Percentiles rank a stretch among this genome's conserved stretches.
These are phyloP conservation scores for Altica lythri DNA, from an alignment of 2,888 invertebrate species.

Conservation along the genomic window DNA sequence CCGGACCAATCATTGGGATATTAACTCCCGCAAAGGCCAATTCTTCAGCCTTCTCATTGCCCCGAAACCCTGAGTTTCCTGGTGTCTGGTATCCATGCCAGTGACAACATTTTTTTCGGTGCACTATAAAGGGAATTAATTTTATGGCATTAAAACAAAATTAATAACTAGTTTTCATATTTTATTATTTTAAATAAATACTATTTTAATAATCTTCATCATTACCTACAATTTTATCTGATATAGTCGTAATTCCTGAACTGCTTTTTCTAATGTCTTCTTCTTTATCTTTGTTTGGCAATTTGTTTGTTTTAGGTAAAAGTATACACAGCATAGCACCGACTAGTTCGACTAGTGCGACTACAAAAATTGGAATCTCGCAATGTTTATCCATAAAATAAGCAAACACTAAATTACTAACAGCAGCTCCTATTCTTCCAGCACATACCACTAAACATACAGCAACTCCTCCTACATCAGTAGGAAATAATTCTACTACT, in stretches of 20 bases:
- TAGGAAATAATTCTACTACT: slow-evolving; percentile 54
- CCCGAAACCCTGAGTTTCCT: no score
- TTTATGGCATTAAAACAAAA: no score
- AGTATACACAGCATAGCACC: slow-evolving; percentile 55
- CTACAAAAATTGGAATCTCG: slow-evolving; percentile 66
- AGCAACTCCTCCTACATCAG: slow-evolving; percentile 63
- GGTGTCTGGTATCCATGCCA: no score
- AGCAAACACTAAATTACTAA: slow-evolving; percentile 68
- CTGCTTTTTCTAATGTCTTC: slow-evolving; percentile 12
- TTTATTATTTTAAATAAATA: no score
- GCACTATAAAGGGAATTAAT: no score
- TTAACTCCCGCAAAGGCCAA: no score
- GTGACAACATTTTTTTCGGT: no score
- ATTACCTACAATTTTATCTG: slow-evolving; percentile 1
- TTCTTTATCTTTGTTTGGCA: slow-evolving; percentile 3
- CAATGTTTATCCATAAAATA: slow-evolving; percentile 67
- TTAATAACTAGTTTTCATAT: no score
- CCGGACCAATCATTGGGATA: no score
- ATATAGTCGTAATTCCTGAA: background rate
- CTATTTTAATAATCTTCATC: background rate
- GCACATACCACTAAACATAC: slow-evolving; percentile 68
- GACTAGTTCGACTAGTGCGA: slow-evolving; percentile 60
- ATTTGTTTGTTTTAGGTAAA: slow-evolving; percentile 42
- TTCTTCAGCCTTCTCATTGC: no score
- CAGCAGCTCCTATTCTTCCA: slow-evolving; percentile 69